Evolutionary conservation across 37 sponge, comb jelly and placozoan genomes (phyloP), one percentile per base, ranked within the genome.

Genomic region (Corticium candelabrum): DNA sequence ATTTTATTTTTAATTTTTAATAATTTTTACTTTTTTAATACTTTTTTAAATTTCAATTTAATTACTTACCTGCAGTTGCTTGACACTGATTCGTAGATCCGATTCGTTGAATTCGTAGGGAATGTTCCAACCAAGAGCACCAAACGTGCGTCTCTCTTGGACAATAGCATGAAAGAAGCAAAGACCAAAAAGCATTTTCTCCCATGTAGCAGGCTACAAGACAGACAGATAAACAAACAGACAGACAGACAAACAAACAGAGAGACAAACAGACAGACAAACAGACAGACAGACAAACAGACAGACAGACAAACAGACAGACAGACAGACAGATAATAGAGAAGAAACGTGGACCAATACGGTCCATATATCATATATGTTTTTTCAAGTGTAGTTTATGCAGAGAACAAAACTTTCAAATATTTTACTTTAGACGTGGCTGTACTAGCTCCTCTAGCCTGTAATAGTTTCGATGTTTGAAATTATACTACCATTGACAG

Each of bases 141-240:
- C 94, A 85, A 94, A 98, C 85, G 89, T 93, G 67, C 99, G 80
- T 77, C 95, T 89, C 76, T 94, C 95, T 70, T 98, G 99, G 27
- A 98, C 99, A 4, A 94, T 67, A 3, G 95, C 99, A 71, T 97
- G 99, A 79, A 97, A 97, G 93, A 97, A 97, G 74, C 99, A 97
- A 74, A 97, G 81, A 15, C 94, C 94, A 82, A 93, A 97, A 34
- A 97, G 85, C 37, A 97, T 82, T 84, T 97, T 97, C 81, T 87
- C 74, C 90, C 92, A 97, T 0, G 67, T 40, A 15, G 76, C 74
- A 1, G 89, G 88, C 81, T 86, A 50, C 11, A 11, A 27, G 11
- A 27, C 62, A 21, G 62, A 11, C 21, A 27, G 11, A 50, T 11
- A 62, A 80, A 38, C 27, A 3, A 39, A 77, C 50, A 36, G 29